Percentiles rank a stretch among this genome's conserved stretches.
phyloP scores from a whole-genome alignment of 1,140 invertebrate genomes.

The Dysdera silvatica region DNA sequence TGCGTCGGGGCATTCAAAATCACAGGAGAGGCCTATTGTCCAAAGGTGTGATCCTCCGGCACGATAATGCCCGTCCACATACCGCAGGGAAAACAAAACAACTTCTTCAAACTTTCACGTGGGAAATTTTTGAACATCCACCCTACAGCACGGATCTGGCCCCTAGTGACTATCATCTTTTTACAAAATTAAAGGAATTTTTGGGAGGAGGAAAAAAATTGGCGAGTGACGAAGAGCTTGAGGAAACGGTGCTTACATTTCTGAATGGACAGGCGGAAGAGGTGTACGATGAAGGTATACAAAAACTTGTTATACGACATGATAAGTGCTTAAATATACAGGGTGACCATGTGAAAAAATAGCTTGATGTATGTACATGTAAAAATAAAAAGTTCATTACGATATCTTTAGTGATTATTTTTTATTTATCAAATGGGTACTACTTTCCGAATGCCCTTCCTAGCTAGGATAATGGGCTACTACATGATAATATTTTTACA shows the following conservation, averaged over 20 bases:
- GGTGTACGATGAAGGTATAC: constrained; percentile 1
- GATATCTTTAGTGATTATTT: no score
- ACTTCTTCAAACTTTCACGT: constrained; percentile 2
- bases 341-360: no score
- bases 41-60: constrained; percentile 8
- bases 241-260: not conserved
- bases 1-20: not conserved
- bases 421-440: no score
- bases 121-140: constrained; percentile 13
- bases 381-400: no score
- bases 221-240: not conserved
- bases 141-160: constrained; percentile 22
- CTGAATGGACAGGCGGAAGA: not conserved
- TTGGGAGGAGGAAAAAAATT: not conserved
- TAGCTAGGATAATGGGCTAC: no score
- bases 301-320: not conserved
- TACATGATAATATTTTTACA: no score
- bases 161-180: constrained; percentile 17
- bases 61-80: constrained; percentile 10
- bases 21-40: constrained; percentile 7
- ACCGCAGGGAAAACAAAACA: not conserved
- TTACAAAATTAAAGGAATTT: constrained; percentile 16
- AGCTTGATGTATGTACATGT: no score
- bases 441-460: no score
- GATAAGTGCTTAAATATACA: no score